These are phyloP conservation scores for Schizopygopsis pylzovi DNA, from an alignment of 2,797 vertebrate genomes.

Conservation along the genomic window DNA sequence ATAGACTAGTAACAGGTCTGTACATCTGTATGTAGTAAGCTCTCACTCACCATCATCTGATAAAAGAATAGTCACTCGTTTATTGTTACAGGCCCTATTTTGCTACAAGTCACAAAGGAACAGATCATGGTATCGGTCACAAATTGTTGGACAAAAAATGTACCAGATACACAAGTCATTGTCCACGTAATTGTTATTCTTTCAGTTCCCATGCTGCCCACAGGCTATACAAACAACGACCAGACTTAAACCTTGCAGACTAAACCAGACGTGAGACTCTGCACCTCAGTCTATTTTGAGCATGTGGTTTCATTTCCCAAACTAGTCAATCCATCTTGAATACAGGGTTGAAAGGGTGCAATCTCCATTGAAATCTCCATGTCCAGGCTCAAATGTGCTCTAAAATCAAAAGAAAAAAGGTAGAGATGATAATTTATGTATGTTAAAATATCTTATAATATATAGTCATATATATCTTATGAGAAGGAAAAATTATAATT, in stretches of 20 bases:
- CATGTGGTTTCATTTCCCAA: neutral
- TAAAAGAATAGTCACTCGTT: slow-evolving; percentile 7
- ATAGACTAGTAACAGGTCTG: neutral
- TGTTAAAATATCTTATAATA: no score
- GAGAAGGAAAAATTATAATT: no score
- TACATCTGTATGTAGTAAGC: neutral
- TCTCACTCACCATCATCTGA: slow-evolving; percentile 4
- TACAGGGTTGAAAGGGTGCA: neutral
- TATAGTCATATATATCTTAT: no score
- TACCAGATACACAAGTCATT: neutral
- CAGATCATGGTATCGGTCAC: neutral
- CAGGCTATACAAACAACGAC: slow-evolving; percentile 3
- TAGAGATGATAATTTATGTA: no score
- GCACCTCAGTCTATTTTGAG: neutral
- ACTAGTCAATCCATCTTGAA: neutral
- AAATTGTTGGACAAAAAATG: neutral
- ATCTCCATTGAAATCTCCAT: neutral
- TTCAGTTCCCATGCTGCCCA: slow-evolving; percentile 12
- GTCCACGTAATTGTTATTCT: neutral
- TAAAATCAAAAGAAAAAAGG: neutral
- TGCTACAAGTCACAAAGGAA: neutral
- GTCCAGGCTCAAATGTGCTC: no score
- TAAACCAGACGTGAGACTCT: neutral
- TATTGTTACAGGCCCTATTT: slow-evolving; percentile 9
- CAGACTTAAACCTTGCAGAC: neutral